These are phyloP conservation scores for Eciton burchellii DNA, from an alignment of 1,140 invertebrate genomes.

Conservation along the genomic window DNA sequence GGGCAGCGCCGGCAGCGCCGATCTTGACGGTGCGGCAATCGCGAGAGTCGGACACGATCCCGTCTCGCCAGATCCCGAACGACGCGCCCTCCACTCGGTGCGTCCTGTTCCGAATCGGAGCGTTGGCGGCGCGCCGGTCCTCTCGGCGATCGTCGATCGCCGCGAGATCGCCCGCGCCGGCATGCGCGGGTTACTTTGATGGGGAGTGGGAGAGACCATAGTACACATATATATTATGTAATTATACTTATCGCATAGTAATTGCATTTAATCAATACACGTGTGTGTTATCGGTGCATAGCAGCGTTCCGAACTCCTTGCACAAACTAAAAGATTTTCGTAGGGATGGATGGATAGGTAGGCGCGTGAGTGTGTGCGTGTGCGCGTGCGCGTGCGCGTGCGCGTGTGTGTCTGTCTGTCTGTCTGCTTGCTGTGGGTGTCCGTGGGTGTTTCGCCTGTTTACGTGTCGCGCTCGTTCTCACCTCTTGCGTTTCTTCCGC, in stretches of 20 bases:
- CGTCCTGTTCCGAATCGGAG: background rate
- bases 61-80: conserved; percentile 23
- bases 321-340: conserved; percentile 81
- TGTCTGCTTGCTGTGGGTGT: background rate
- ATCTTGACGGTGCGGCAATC: conserved; percentile 53
- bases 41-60: background rate
- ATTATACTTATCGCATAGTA: conserved; percentile 86
- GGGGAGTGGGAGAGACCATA: conserved; percentile 86
- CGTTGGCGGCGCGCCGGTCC: background rate
- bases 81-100: background rate
- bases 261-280: conserved; percentile 85
- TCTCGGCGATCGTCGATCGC: conserved; percentile 68
- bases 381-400: background rate
- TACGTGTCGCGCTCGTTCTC: conserved; percentile 21
- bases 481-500: background rate
- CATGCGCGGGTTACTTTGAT: conserved; percentile 75
- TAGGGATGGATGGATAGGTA: conserved; percentile 66
- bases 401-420: background rate
- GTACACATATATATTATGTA: conserved; percentile 86
- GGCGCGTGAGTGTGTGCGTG: conserved; percentile 54
- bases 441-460: conserved; percentile 37
- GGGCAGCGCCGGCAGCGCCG: conserved; percentile 42
- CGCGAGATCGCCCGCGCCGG: conserved; percentile 70
- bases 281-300: conserved; percentile 82
- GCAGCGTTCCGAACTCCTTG: conserved; percentile 86